Base-by-base conservation (phyloP, 2,797 vertebrate species). In the Eurystomus glaucurus region DNA sequence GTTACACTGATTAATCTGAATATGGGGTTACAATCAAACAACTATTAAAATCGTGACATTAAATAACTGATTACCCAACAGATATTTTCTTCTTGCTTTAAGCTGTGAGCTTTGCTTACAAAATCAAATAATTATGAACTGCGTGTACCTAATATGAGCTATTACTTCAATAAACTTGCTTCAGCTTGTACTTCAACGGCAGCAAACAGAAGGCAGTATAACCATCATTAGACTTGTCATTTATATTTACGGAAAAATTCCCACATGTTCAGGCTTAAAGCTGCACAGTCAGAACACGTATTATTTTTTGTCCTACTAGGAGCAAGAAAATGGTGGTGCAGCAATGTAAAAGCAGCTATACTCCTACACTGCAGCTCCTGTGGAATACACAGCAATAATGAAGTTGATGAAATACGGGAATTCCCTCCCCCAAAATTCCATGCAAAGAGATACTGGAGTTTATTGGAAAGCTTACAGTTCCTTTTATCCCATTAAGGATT, bases 171-270 rank as follows among this genome's bases (percentile, higher is more conserved):
- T 37, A 77, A 81, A 93, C 94, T 84, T 97, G 94, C 82, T 96
- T 84, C 78, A 84, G 65, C 96, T 95, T 97, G 96, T 80, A 46
- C 35, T 81, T 68, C 57, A 81, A 68, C 2, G 3, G 61, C 89
- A 78, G 39, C 31, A 52, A 91, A 61, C 12, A 76, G 69, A 88
- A 94, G 22, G 52, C 25, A n/a, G 91, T 65, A 35, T 48, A 86
- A 11, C 50, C 58, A 55, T 85, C 72, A 41, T 91, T 89, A 85
- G 25, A 57, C 11, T 26, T 84, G 60, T 77, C 78, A 62, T 89
- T 89, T 93, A 31, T 86, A 92, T 68, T 74, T 97, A 64, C 1
- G 23, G 75, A 96, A 85, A 52, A 91, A 94, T 97, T 95, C 52
- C 45, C 61, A 84, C 93, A 95, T 0, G 13, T 78, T 88, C 41